These are phyloP conservation scores for Altica lythri DNA, from an alignment of 2,888 invertebrate species.

Conservation along the genomic window DNA sequence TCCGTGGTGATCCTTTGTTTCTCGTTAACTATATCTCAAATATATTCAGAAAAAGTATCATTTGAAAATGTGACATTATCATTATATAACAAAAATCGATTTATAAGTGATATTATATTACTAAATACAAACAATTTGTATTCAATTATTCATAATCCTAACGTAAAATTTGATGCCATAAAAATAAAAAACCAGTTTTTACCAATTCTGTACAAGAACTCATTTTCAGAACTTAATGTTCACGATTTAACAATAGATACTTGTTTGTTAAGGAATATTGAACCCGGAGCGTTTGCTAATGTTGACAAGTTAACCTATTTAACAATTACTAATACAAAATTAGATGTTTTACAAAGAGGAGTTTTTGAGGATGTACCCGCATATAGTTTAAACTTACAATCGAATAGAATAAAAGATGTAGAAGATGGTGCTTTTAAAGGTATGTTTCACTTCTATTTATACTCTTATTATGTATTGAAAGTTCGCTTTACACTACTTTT, in stretches of 20 bases:
- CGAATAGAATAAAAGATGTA: constrained; percentile 14
- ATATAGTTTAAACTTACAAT: constrained; percentile 11
- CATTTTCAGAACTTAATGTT: constrained; percentile 8
- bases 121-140: constrained; percentile 12
- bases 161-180: constrained; percentile 6
- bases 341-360: background rate
- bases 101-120: background rate
- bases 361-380: constrained; percentile 10
- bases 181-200: constrained; percentile 12
- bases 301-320: constrained; percentile 11
- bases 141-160: background rate
- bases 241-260: constrained; percentile 3
- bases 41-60: background rate
- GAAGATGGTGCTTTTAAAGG: constrained; percentile 17
- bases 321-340: constrained; percentile 10
- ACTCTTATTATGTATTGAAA: no score
- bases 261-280: constrained; percentile 8
- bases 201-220: constrained; percentile 19
- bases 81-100: background rate
- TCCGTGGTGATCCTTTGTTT: no score
- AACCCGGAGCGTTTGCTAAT: constrained; percentile 10
- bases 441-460: constrained; percentile 2
- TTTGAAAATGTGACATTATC: constrained; percentile 14
- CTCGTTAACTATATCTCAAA: no score
- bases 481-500: no score